phyloP scores from a whole-genome alignment of 2,888 invertebrate species.

The Perithous albicinctus region DNA sequence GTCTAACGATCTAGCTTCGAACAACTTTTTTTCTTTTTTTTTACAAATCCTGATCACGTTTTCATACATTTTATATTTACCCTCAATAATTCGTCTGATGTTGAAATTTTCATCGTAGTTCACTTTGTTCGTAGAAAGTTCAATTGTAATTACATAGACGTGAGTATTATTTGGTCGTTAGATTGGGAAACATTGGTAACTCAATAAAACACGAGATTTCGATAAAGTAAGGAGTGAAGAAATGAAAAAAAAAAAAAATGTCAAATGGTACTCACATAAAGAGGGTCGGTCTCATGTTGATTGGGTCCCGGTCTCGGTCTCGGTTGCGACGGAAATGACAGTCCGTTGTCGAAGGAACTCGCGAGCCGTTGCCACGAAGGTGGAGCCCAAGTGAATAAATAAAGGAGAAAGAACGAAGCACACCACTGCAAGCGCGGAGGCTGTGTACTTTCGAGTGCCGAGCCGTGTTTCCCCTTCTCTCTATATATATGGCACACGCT shows the following conservation, averaged over 20 bases:
- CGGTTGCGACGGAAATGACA: slow-evolving; percentile 70
- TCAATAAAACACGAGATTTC: slow-evolving; percentile 2
- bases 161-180: background rate
- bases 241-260: no score
- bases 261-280: slow-evolving; percentile 78
- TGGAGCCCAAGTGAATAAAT: slow-evolving; percentile 76
- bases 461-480: slow-evolving; percentile 81
- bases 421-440: slow-evolving; percentile 82
- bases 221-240: slow-evolving; percentile 19
- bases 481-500: slow-evolving; percentile 80
- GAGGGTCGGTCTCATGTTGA: slow-evolving; percentile 77
- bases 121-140: slow-evolving; percentile 30
- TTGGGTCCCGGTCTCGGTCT: slow-evolving; percentile 67
- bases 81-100: background rate
- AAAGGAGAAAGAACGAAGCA: slow-evolving; percentile 72
- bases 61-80: background rate
- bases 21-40: background rate
- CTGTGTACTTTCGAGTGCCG: slow-evolving; percentile 82
- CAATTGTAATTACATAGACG: background rate
- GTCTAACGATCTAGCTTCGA: no score
- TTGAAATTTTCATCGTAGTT: background rate
- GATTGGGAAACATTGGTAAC: background rate
- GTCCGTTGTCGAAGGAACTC: slow-evolving; percentile 66
- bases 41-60: background rate
- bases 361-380: slow-evolving; percentile 73